Evolutionary conservation across 2,797 vertebrate genomes (phyloP).

Genomic region (Clarias laeviceps): DNA sequence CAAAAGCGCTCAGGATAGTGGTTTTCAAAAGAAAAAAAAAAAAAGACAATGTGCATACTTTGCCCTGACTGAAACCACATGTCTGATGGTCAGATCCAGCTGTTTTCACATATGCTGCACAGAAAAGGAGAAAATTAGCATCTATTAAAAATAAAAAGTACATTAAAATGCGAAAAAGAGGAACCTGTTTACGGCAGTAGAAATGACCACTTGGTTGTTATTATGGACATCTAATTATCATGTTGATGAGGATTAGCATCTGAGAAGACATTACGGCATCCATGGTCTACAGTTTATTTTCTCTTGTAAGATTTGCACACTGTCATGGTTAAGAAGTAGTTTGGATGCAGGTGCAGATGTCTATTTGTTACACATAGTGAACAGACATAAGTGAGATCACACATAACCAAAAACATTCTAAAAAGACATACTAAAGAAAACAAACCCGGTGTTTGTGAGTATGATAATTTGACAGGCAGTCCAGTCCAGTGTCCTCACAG

Average conservation of each 20-base stretch:
- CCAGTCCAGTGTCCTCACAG: no score
- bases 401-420: no score
- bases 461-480: no score
- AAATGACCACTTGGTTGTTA: neutral
- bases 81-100: constrained; percentile 45
- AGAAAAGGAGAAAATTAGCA: constrained; percentile 54
- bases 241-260: neutral
- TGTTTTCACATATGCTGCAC: constrained; percentile 53
- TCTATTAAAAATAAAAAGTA: constrained; percentile 23
- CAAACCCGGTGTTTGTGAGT: no score
- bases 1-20: constrained; percentile 45
- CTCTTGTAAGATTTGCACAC: no score
- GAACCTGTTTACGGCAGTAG: constrained; percentile 15
- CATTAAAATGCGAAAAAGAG: constrained; percentile 22
- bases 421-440: no score
- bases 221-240: neutral
- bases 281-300: neutral
- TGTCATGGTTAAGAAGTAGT: no score
- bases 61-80: constrained; percentile 61
- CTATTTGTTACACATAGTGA: no score
- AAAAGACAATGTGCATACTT: constrained; percentile 55
- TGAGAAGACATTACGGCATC: neutral
- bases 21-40: constrained; percentile 41
- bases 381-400: no score
- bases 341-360: no score